Evolutionary conservation across 2,113 vertebrate species (phyloP).

Genomic region (Chauna torquata): DNA sequence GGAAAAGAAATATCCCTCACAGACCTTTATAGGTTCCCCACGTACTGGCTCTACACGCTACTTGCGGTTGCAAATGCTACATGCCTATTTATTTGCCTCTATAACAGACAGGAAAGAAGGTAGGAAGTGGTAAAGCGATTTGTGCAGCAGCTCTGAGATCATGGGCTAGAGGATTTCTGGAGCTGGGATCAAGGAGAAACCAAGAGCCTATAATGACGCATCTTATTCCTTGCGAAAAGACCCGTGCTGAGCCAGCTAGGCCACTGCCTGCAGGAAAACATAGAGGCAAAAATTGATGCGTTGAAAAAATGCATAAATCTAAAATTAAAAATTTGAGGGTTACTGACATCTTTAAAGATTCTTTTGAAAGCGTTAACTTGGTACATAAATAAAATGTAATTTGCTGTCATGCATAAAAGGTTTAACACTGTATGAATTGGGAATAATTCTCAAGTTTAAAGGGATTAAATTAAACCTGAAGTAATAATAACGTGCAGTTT

Average conservation of each 20-base stretch:
- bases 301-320: neutral
- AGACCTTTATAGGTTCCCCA: neutral
- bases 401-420: constrained; percentile 64
- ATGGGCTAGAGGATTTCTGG: neutral
- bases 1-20: neutral
- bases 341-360: constrained; percentile 9
- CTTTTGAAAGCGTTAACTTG: constrained; percentile 54
- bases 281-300: neutral
- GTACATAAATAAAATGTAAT: constrained; percentile 63
- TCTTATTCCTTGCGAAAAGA: neutral
- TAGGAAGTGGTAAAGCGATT: neutral
- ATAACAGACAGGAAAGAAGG: neutral
- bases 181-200: neutral
- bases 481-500: constrained; percentile 81
- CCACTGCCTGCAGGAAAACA: neutral
- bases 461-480: constrained; percentile 82
- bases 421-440: constrained; percentile 76
- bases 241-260: neutral
- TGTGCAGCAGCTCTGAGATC: neutral
- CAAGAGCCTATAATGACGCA: neutral
- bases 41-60: neutral
- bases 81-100: neutral
- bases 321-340: constrained; percentile 1
- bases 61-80: neutral
- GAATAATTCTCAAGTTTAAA: constrained; percentile 78